Evolutionary conservation across 2,888 invertebrate species (phyloP), one percentile per base, ranked within the genome.

Genomic region (Sipunculus nudus): DNA sequence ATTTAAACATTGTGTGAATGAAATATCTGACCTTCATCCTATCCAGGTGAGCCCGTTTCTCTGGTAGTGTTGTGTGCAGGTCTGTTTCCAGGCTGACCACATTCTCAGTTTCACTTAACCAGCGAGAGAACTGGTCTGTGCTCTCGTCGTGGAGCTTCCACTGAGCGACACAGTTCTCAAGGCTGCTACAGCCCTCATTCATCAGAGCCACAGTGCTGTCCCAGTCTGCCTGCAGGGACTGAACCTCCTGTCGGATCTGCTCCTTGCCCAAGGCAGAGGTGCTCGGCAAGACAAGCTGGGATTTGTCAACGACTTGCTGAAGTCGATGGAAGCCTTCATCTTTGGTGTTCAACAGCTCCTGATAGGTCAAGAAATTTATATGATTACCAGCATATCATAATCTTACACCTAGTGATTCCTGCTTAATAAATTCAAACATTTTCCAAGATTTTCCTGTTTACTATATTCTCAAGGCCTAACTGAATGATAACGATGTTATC

Each of bases 121-220:
- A 96, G 45, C 87, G 86, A 68, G 90, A 88, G 6, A 96, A 88
- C 48, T 87, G 88, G 57, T 91, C 91, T 13, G 91, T 88, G 70
- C 91, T 90, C 75, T 96, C 94, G 80, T 96, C 94, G 78, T 94
- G 94, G 2, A 92, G 92, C n/a, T 91, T 92, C 95, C 94, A 96
- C 74, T 92, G 94, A 78, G 94, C 91, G 57, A 94, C 87, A 82
- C 92, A 93, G 0, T 90, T 89, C 82, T 94, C 93, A 31, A 95
- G 87, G 73, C 92, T 90, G 58, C 92, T 88, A 55, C 74, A 71
- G 0, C 72, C 70, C 31, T 91, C 91, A 50, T 89, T 87, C 53
- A 96, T 91, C 55, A 90, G 90, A 72, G 91, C 92, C 53, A 92
- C 90, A 0, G 95, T 85, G 79, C 88, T 89, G 75, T 96, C 96